phyloP scores from a whole-genome alignment of 2,888 invertebrate genomes.

The Amorpha juglandis region DNA sequence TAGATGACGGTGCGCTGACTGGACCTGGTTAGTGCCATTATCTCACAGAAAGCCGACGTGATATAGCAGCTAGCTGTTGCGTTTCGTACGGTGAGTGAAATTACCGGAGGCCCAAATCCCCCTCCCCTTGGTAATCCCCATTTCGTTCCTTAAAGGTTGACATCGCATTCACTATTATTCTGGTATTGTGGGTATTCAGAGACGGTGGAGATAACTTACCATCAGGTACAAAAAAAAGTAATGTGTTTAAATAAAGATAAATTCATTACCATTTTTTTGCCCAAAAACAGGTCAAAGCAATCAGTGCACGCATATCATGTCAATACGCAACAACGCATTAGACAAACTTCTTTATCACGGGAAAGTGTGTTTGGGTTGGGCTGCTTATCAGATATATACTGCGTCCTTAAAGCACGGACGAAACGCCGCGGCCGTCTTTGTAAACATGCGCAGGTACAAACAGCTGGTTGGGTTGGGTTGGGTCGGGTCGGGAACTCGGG shows the following conservation, averaged over 20 bases:
- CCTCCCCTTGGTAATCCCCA: too few species aligned
- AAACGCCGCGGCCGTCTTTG: constrained; percentile 46
- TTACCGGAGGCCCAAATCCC: too few species aligned
- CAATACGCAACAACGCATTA: constrained; percentile 16
- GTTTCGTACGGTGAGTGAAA: too few species aligned
- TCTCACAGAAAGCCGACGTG: too few species aligned
- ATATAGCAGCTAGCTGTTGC: too few species aligned
- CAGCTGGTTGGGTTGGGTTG: constrained; percentile 62
- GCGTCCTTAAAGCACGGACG: constrained; percentile 44
- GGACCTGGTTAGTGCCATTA: too few species aligned
- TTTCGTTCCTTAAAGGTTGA: too few species aligned
- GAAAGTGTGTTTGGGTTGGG: constrained; percentile 18
- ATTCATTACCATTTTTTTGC: not conserved
- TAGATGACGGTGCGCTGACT: too few species aligned
- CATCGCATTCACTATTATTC: too few species aligned
- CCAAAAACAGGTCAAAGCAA: not conserved
- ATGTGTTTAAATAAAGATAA: not conserved
- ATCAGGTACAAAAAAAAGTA: too few species aligned
- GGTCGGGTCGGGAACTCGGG: constrained; percentile 13
- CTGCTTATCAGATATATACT: constrained; percentile 34
- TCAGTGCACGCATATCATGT: constrained; percentile 8
- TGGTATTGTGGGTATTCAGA: too few species aligned
- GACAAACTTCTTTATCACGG: constrained; percentile 19
- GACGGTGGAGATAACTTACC: too few species aligned
- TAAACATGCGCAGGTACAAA: constrained; percentile 71